Percentiles rank a stretch among this genome's conserved stretches.
phyloP scores from a whole-genome alignment of 2,113 vertebrate genomes.

The Scomber scombrus region DNA sequence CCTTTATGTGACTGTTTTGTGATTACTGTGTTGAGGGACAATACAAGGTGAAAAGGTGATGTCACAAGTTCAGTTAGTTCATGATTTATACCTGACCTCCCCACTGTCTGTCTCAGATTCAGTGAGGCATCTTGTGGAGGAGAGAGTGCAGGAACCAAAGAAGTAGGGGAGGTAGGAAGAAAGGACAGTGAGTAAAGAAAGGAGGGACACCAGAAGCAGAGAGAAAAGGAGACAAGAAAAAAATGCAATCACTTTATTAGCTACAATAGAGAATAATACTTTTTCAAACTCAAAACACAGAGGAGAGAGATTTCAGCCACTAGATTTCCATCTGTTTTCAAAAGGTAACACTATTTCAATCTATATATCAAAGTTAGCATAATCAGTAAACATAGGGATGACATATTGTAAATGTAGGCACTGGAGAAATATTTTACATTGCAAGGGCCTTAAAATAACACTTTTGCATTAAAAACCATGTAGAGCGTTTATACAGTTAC shows the following conservation, averaged over 20 bases:
- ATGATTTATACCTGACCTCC: conserved; percentile 47
- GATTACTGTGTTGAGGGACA: background rate
- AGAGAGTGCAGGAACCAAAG: conserved; percentile 12
- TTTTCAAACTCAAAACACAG: conserved; percentile 54
- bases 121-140: conserved; percentile 24
- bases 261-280: conserved; percentile 33
- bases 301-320: conserved; percentile 18
- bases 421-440: conserved; percentile 59
- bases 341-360: conserved; percentile 11
- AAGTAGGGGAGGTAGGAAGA: background rate
- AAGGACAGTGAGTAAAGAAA: background rate
- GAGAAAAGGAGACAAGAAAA: conserved; percentile 47
- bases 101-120: conserved; percentile 38
- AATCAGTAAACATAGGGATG: conserved; percentile 49
- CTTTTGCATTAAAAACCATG: conserved; percentile 17
- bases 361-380: background rate
- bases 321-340: conserved; percentile 17
- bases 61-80: background rate
- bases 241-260: conserved; percentile 63
- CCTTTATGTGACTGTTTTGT: background rate
- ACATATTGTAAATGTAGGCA: conserved; percentile 42
- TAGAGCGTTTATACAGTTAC: conserved; percentile 48
- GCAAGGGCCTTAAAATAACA: conserved; percentile 22
- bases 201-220: conserved; percentile 35
- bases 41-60: conserved; percentile 19